phyloP scores from a whole-genome alignment of 1,140 invertebrate species.

The Probaryconus sp. region DNA sequence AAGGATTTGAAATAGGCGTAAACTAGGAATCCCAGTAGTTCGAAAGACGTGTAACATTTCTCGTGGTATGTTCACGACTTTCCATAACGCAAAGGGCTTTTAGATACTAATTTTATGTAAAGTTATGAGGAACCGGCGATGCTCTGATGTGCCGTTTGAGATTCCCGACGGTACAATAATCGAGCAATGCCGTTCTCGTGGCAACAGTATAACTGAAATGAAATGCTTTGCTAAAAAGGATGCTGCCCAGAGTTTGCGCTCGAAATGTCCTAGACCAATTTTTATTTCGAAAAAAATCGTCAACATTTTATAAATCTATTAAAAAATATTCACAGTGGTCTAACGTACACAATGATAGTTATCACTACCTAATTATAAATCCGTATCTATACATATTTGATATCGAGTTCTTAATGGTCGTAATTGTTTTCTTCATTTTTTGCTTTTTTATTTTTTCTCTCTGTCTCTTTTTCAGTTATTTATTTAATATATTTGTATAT shows the following conservation, averaged over 20 bases:
- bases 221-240: conserved; percentile 5
- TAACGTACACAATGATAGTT: conserved; percentile 74
- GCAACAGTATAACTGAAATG: conserved; percentile 3
- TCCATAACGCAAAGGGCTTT: conserved; percentile 69
- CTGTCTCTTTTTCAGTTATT: too few relatives aligned
- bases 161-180: conserved; percentile 69
- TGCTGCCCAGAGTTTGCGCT: too few relatives aligned
- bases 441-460: conserved; percentile 8
- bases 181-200: conserved; percentile 18
- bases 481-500: too few relatives aligned
- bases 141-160: conserved; percentile 64
- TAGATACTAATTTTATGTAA: conserved; percentile 76
- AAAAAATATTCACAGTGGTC: conserved; percentile 76
- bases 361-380: conserved; percentile 67
- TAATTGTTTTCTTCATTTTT: conserved; percentile 25
- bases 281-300: conserved; percentile 65
- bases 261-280: too few relatives aligned
- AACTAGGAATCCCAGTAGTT: not conserved
- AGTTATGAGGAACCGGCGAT: conserved; percentile 68
- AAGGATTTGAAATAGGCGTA: too few relatives aligned
- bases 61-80: conserved; percentile 24
- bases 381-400: conserved; percentile 67
- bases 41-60: conserved; percentile 1
- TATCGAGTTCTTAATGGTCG: conserved; percentile 50
- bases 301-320: conserved; percentile 76